These are phyloP conservation scores for Neodiprion fabricii DNA, from an alignment of 1,140 invertebrate genomes.

Conservation along the genomic window DNA sequence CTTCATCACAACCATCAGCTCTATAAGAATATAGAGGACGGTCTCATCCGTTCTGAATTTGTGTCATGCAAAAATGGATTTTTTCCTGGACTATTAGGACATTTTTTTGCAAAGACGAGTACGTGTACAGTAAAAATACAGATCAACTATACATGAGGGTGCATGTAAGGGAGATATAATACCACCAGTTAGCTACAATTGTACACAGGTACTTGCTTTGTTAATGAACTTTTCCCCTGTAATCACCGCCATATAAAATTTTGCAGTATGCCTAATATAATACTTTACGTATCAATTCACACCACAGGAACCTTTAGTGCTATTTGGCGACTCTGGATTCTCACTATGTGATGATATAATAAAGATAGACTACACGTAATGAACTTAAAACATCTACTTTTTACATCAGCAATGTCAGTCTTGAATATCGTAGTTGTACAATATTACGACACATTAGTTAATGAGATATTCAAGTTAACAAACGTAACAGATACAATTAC, in stretches of 20 bases:
- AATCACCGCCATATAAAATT: conserved; percentile 58
- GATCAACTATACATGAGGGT: neutral
- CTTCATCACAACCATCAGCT: neutral
- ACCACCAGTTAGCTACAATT: conserved; percentile 44
- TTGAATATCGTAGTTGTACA: neutral
- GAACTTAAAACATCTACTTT: neutral
- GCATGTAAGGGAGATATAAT: conserved; percentile 27
- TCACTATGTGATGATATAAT: conserved; percentile 25
- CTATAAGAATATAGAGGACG: neutral
- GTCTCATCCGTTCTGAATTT: neutral
- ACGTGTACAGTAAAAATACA: neutral
- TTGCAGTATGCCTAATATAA: conserved; percentile 65
- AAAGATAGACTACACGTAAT: conserved; percentile 15
- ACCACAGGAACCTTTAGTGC: conserved; percentile 65
- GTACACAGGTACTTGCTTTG: conserved; percentile 42
- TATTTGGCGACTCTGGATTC: conserved; percentile 27
- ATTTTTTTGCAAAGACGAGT: neutral
- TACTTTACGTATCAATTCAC: conserved; percentile 68
- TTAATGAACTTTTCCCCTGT: conserved; percentile 35
- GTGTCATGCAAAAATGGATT: neutral
- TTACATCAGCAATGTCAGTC: neutral
- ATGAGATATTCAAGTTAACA: too few species aligned
- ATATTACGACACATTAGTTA: too few species aligned
- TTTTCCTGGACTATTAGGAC: neutral
- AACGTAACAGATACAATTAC: too few species aligned